Percentiles rank a stretch among this genome's conserved stretches.
These are phyloP conservation scores for Folsomia manolachei DNA, from an alignment of 2,888 invertebrate genomes.

Conservation along the genomic window DNA sequence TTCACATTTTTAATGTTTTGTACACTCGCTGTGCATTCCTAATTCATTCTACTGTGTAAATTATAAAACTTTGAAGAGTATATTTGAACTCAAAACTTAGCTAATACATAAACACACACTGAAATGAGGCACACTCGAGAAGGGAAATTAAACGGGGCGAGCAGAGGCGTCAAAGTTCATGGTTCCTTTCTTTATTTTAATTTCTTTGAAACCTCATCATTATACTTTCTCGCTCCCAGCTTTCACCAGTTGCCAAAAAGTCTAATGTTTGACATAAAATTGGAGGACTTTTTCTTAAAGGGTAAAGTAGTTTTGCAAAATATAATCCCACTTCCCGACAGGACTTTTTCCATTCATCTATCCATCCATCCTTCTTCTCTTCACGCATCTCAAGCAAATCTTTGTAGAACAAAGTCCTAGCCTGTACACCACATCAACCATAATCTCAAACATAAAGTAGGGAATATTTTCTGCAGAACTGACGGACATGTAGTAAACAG, in stretches of 20 bases:
- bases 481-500: no score
- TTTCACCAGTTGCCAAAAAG: slow-evolving; percentile 4
- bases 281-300: neutral
- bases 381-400: no score
- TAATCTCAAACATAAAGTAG: neutral
- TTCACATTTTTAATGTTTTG: no score
- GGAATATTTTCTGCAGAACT: no score
- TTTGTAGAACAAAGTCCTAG: neutral
- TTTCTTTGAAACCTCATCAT: slow-evolving; percentile 2
- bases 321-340: neutral
- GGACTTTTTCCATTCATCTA: no score
- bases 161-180: slow-evolving; percentile 6
- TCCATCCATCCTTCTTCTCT: no score
- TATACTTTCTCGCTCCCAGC: neutral
- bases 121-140: neutral
- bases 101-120: no score
- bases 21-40: no score
- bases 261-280: neutral
- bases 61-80: no score
- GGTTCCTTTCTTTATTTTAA: slow-evolving; percentile 20
- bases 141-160: neutral
- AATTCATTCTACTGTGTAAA: no score
- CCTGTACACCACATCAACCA: neutral
- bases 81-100: no score
- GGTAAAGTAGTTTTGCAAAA: neutral